Percentiles rank a stretch among this genome's conserved stretches.
Conservation (phyloP, 2,113 vertebrate species). For the Trachemys scripta region DNA sequence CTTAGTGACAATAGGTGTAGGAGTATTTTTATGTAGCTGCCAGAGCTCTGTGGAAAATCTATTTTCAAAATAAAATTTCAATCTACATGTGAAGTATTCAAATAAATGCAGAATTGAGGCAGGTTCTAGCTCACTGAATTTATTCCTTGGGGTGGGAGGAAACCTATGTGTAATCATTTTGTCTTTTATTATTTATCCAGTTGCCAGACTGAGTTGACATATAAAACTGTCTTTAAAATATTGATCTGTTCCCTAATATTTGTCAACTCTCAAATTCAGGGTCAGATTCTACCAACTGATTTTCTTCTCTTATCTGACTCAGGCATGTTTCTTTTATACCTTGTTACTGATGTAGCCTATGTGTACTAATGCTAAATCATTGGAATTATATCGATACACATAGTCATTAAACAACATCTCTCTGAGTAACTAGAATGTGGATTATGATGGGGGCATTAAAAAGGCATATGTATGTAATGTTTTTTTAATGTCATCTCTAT, state of each 20-base stretch:
- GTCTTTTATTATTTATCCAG: not conserved
- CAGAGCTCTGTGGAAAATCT: slow-evolving; percentile 27
- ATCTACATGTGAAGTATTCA: slow-evolving; percentile 58
- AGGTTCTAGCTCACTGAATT: not conserved
- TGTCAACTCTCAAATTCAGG: not conserved
- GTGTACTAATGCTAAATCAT: slow-evolving; percentile 4
- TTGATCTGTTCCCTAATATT: slow-evolving; percentile 54
- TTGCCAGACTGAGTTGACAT: slow-evolving; percentile 7
- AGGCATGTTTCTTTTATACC: not conserved
- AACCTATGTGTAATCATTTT: not conserved
- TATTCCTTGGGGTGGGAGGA: slow-evolving; percentile 41
- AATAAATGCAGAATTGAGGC: slow-evolving; percentile 39
- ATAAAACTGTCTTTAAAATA: slow-evolving; percentile 51
- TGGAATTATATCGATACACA: not conserved
- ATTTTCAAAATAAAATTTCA: slow-evolving; percentile 37
- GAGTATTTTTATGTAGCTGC: slow-evolving; percentile 39
- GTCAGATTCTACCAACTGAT: slow-evolving; percentile 20
- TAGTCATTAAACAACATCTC: slow-evolving; percentile 43
- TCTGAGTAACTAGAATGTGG: slow-evolving; percentile 24
- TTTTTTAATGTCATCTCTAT: slow-evolving; percentile 44
- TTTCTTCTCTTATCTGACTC: not conserved
- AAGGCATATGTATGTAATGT: slow-evolving; percentile 37
- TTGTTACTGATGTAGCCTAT: not conserved
- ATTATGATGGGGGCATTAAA: slow-evolving; percentile 51
- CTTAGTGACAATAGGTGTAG: slow-evolving; percentile 7